These are phyloP conservation scores for Plotosus lineatus DNA, from an alignment of 2,113 vertebrate genomes.

Conservation along the genomic window DNA sequence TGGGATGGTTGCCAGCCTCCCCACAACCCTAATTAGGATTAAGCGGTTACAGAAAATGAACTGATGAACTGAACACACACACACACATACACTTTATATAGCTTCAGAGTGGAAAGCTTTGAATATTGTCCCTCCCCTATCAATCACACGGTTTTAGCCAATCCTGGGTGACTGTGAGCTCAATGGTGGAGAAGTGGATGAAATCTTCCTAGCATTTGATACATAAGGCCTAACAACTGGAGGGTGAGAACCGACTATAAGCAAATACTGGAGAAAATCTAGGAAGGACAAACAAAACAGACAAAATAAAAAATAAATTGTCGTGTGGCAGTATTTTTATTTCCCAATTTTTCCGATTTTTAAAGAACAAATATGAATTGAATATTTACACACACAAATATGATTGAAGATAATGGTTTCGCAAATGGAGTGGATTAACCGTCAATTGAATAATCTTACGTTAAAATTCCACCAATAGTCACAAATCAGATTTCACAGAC, in stretches of 20 bases:
- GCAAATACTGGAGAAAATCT: neutral
- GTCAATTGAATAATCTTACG: neutral
- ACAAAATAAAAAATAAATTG: neutral
- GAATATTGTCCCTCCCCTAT: no score
- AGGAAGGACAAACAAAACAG: neutral
- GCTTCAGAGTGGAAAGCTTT: no score
- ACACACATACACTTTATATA: no score
- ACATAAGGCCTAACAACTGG: no score
- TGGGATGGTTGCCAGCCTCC: no score
- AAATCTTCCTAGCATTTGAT: no score
- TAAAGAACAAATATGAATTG: neutral
- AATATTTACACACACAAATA: no score
- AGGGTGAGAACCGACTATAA: neutral
- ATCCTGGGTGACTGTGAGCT: neutral
- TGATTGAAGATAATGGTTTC: neutral
- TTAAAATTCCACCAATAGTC: neutral
- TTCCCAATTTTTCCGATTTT: neutral
- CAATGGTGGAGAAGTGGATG: neutral
- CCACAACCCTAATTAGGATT: no score
- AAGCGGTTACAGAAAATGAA: no score
- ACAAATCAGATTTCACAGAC: slow-evolving; percentile 24
- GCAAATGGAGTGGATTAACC: neutral
- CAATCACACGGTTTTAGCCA: no score
- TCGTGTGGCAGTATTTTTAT: neutral
- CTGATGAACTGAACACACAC: no score